Base-by-base conservation (phyloP, 1,140 invertebrate genomes). In the Drosophila biarmipes region DNA sequence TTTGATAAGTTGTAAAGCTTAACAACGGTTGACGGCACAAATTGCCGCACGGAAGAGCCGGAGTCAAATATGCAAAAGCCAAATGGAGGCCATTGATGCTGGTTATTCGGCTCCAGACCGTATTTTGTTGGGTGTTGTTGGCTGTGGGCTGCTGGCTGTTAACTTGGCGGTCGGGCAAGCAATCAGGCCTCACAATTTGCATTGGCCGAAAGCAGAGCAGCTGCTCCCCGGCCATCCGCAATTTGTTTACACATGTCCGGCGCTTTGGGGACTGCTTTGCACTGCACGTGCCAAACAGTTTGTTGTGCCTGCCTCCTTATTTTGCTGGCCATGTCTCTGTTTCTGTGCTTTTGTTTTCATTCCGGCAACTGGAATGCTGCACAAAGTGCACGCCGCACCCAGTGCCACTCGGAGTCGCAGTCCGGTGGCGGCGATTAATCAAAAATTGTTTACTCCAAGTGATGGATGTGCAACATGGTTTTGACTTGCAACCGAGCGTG, bases 401-500 rank as follows among this genome's bases (percentile, higher is more conserved):
- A 61, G 43, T 52, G 24, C 21, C 53, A 48, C 55, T 69, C 29
- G 57, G 11, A 67, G 54, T 55, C 37, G 34, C 27, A 51, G 74
- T 69, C 56, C 74, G 61, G 63, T 61, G 75, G 49, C 53, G 75
- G 76, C 84, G 84, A 87, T 87, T 87, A 84, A 87, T 89, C 84
- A 87, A 87, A 87, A 87, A 87, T 87, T 87, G 84, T 87, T 87
- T 87, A 84, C 84, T 80, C 81, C 87, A 87, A 84, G 81, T 87
- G 84, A 87, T 87, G 79, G 81, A 87, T 87, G 84, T 87, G 84
- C 84, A 89, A 89, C 85, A 87, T 84, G 85, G 76, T 79, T 80
- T 73, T 76, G 84, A 82, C 84, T 79, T 87, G 61, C 68, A 80
- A 80, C 81, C 64, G 61, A 73, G 74, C 68, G 64, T 68, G 42